These are phyloP conservation scores for Osmerus eperlanus DNA, from an alignment of 2,113 vertebrate genomes.

Conservation along the genomic window DNA sequence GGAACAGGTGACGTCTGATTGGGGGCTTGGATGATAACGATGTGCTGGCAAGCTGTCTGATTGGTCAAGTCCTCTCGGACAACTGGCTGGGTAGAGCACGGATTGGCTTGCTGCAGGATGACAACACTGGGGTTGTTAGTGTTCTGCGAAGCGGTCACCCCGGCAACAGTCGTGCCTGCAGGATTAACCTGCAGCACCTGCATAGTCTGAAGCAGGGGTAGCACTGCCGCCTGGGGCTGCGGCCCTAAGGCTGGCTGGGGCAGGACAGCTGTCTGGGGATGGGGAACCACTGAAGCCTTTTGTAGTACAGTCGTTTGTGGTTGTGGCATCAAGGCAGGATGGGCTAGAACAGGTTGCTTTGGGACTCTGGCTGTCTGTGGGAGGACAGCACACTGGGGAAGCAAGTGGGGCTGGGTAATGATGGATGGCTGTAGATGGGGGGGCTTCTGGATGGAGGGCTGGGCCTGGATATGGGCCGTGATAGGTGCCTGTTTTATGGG, in stretches of 20 bases:
- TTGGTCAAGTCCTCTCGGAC: slow-evolving; percentile 83
- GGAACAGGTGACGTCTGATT: slow-evolving; percentile 80
- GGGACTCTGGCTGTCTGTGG: slow-evolving; percentile 57
- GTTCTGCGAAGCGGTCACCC: slow-evolving; percentile 73
- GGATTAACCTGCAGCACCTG: slow-evolving; percentile 91
- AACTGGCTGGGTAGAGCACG: slow-evolving; percentile 75
- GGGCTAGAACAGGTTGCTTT: slow-evolving; percentile 50
- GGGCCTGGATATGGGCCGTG: slow-evolving; percentile 55
- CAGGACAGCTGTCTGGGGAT: slow-evolving; percentile 23
- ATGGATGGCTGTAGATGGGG: slow-evolving; percentile 57
- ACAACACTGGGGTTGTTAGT: slow-evolving; percentile 88
- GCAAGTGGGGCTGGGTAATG: slow-evolving; percentile 44
- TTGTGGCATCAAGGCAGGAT: slow-evolving; percentile 55
- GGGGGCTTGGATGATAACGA: slow-evolving; percentile 95
- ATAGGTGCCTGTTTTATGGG: slow-evolving; percentile 62
- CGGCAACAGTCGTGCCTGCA: slow-evolving; percentile 70
- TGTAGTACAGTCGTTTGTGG: slow-evolving; percentile 78
- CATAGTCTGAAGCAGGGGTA: slow-evolving; percentile 91
- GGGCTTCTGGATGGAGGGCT: slow-evolving; percentile 48
- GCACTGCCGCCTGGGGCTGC: slow-evolving; percentile 73
- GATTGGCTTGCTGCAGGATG: slow-evolving; percentile 88
- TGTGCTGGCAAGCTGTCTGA: slow-evolving; percentile 89
- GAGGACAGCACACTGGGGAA: slow-evolving; percentile 60
- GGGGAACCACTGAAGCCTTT: slow-evolving; percentile 50
- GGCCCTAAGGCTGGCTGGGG: slow-evolving; percentile 43